Evolutionary conservation across 2,797 vertebrate genomes (phyloP).

Genomic region (Sphaeramia orbicularis): DNA sequence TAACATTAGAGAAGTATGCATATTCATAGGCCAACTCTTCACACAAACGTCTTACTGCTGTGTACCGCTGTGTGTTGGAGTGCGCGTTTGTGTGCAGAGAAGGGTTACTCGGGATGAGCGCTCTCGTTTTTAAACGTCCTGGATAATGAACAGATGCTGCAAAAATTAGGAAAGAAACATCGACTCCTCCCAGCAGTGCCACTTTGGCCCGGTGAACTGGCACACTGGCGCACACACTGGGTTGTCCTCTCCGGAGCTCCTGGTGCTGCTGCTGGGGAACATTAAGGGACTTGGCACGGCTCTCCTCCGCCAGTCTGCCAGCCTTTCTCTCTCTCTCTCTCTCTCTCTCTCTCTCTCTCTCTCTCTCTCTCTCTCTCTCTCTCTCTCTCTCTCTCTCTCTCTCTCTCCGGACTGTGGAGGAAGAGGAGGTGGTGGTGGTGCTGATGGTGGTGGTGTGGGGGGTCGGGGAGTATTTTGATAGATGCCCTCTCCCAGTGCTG

Average conservation of each 20-base stretch:
- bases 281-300: constrained; percentile 86
- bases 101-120: constrained; percentile 72
- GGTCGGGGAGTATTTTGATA: constrained; percentile 74
- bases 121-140: constrained; percentile 84
- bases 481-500: constrained; percentile 75
- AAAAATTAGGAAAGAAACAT: constrained; percentile 89
- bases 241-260: constrained; percentile 83
- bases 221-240: constrained; percentile 75
- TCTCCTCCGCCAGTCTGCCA: constrained; percentile 74
- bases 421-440: constrained; percentile 36
- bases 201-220: constrained; percentile 85
- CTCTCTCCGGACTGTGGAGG: constrained; percentile 71
- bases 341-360: constrained; percentile 54
- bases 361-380: constrained; percentile 40
- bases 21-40: constrained; percentile 59
- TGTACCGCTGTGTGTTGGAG: constrained; percentile 1
- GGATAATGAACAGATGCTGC: constrained; percentile 93
- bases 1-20: constrained; percentile 53
- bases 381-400: constrained; percentile 34
- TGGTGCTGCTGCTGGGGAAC: constrained; percentile 83
- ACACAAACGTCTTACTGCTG: constrained; percentile 25
- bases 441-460: constrained; percentile 18
- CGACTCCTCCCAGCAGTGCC: constrained; percentile 88
- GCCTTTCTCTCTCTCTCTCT: constrained; percentile 43
- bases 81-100: constrained; percentile 29